These are phyloP conservation scores for Lanius ludovicianus DNA, from an alignment of 2,113 vertebrate species.

Conservation along the genomic window DNA sequence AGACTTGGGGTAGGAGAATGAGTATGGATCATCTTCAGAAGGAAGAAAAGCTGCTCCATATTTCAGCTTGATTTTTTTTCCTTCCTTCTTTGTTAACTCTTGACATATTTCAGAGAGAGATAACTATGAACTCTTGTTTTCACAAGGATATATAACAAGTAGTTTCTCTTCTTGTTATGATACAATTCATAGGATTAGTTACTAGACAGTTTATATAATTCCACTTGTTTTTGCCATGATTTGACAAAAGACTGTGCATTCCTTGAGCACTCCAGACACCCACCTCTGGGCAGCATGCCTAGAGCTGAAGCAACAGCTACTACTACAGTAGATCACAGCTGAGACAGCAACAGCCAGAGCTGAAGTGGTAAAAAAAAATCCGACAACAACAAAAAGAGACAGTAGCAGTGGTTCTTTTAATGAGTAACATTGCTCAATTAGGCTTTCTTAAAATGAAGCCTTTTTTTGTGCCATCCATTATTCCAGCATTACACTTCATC, in stretches of 20 bases:
- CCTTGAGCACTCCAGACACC: not conserved
- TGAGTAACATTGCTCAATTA: not conserved
- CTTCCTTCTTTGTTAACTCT: not conserved
- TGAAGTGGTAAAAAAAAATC: not conserved
- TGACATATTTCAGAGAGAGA: not conserved
- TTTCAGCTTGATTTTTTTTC: not conserved
- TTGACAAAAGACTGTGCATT: not conserved
- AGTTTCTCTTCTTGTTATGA: not conserved
- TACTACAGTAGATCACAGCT: not conserved
- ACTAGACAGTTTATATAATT: not conserved
- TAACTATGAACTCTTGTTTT: not conserved
- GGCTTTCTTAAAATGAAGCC: not conserved
- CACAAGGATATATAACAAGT: not conserved
- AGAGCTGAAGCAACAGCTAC: constrained; percentile 3
- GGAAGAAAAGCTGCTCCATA: not conserved
- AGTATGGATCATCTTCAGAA: not conserved
- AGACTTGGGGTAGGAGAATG: not conserved
- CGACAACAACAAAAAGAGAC: not conserved
- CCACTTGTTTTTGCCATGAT: not conserved
- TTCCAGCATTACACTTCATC: not conserved
- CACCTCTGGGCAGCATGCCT: not conserved
- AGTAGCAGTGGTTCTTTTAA: not conserved
- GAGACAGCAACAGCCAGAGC: not conserved
- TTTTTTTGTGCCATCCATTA: not conserved
- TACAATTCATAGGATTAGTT: not conserved